phyloP scores from a whole-genome alignment of 2,113 vertebrate genomes.

The Procapra przewalskii region DNA sequence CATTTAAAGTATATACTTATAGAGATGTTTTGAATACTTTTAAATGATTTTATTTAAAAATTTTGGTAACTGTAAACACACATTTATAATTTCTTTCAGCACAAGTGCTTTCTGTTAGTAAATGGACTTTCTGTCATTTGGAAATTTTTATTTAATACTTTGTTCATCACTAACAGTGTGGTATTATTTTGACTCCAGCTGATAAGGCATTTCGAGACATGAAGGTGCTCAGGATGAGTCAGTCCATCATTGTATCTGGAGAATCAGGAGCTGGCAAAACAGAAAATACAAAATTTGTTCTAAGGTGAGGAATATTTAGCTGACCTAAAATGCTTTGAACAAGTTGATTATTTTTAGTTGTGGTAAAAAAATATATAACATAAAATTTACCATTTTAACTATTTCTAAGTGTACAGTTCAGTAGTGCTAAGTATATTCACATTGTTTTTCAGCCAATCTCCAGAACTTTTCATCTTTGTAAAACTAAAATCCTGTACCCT shows the following conservation, averaged over 20 bases:
- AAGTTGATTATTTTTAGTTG: not conserved
- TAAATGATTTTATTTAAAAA: not conserved
- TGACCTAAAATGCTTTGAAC: not conserved
- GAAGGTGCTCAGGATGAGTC: slow-evolving; percentile 98
- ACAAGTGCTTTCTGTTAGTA: not conserved
- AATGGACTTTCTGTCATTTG: not conserved
- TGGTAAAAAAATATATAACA: not conserved
- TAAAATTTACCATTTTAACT: not conserved
- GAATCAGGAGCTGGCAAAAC: slow-evolving; percentile 99
- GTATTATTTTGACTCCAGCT: slow-evolving; percentile 80
- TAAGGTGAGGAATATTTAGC: slow-evolving; percentile 85
- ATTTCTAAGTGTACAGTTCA: not conserved
- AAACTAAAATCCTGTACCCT: not conserved
- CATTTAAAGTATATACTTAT: not conserved
- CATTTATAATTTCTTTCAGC: slow-evolving; percentile 3
- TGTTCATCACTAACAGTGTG: not conserved
- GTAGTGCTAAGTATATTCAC: not conserved
- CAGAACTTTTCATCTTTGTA: not conserved
- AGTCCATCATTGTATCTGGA: slow-evolving; percentile 97
- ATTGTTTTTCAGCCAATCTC: not conserved
- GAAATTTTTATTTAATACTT: not conserved
- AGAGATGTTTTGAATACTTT: not conserved
- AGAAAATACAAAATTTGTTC: slow-evolving; percentile 98
- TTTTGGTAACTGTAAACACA: not conserved
- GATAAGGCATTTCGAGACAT: slow-evolving; percentile 98